A percentile compares a stretch with the other conserved stretches of the same genome.
Evolutionary conservation across 2,888 invertebrate species (phyloP).

Genomic region (Cerceris ruficornis): DNA sequence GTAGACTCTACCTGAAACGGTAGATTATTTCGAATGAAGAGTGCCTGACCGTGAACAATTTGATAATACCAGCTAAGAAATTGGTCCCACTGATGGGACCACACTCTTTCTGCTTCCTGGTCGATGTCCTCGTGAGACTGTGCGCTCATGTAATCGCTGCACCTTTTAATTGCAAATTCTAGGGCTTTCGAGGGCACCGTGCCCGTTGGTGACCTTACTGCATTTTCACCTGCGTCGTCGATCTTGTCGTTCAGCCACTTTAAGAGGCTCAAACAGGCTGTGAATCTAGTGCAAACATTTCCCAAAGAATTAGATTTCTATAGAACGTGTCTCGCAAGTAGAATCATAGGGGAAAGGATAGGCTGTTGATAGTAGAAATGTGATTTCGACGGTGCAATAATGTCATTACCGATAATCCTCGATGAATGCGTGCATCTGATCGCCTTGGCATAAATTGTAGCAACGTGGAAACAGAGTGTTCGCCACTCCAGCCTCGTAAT

Average conservation of each 20-base stretch:
- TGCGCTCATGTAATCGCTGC: conserved; percentile 89
- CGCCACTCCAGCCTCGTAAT: conserved; percentile 91
- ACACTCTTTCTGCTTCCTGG: conserved; percentile 88
- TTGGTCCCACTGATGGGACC: conserved; percentile 95
- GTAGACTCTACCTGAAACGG: conserved; percentile 70
- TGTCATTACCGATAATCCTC: conserved; percentile 89
- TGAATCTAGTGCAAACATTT: conserved; percentile 82
- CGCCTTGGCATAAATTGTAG: conserved; percentile 91
- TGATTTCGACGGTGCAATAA: too few relatives aligned
- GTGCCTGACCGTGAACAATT: conserved; percentile 81
- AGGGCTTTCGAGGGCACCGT: conserved; percentile 89
- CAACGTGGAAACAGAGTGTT: conserved; percentile 93
- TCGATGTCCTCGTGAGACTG: conserved; percentile 90
- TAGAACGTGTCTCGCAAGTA: too few relatives aligned
- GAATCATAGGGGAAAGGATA: too few relatives aligned
- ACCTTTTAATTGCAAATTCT: conserved; percentile 91
- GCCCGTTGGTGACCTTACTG: conserved; percentile 84
- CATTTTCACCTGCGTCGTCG: conserved; percentile 83
- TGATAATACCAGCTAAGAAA: conserved; percentile 88
- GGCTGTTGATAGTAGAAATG: too few relatives aligned
- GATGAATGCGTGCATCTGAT: conserved; percentile 91
- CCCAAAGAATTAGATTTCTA: too few relatives aligned
- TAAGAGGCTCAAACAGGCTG: conserved; percentile 92
- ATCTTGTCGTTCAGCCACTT: conserved; percentile 88
- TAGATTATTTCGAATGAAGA: conserved; percentile 72